phyloP scores from a whole-genome alignment of 2,113 vertebrate genomes.

The Etheostoma cragini region DNA sequence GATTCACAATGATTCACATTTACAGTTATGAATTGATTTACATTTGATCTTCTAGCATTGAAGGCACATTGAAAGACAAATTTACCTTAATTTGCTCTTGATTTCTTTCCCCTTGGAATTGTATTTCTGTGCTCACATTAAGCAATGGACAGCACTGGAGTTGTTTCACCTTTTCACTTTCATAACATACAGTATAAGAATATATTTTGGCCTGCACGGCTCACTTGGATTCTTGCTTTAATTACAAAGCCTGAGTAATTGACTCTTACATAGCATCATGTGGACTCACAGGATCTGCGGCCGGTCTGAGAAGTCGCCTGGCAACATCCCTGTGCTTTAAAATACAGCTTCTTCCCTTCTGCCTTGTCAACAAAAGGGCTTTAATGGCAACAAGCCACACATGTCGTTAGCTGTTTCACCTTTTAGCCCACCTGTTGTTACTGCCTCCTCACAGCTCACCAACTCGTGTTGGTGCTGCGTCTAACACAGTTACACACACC shows the following conservation, averaged over 20 bases:
- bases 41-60: slow-evolving; percentile 17
- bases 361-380: slow-evolving; percentile 34
- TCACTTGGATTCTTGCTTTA: not conserved
- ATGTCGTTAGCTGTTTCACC: slow-evolving; percentile 13
- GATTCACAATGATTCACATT: not conserved
- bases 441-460: slow-evolving; percentile 19
- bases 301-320: not conserved
- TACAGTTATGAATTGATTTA: not conserved
- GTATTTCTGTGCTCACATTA: not conserved
- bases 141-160: not conserved
- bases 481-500: not conserved
- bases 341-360: not conserved
- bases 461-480: not conserved
- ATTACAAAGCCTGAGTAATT: not conserved
- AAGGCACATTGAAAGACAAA: not conserved
- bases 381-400: not conserved
- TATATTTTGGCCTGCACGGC: not conserved
- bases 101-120: not conserved
- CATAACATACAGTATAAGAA: not conserved
- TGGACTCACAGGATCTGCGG: not conserved
- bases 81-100: not conserved
- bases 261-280: not conserved
- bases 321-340: not conserved
- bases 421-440: slow-evolving; percentile 19
- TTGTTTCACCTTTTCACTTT: not conserved